These are phyloP conservation scores for Botia almorhae DNA, from an alignment of 2,797 vertebrate species.

Conservation along the genomic window DNA sequence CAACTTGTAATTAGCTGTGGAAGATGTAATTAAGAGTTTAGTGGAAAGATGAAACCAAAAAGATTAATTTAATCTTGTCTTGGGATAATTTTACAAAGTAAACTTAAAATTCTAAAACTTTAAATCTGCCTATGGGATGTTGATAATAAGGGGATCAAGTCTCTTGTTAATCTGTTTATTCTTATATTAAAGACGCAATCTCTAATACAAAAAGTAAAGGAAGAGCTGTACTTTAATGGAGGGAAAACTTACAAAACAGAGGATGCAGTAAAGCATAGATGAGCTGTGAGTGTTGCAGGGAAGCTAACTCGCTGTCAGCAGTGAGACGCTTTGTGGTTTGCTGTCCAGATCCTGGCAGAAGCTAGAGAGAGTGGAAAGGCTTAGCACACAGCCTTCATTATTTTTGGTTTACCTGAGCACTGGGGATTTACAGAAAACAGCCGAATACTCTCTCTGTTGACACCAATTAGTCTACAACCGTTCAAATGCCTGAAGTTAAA, in stretches of 20 bases:
- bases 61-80: neutral
- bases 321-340: conserved; percentile 53
- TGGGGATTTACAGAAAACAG: conserved; percentile 40
- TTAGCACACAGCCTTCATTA: conserved; percentile 55
- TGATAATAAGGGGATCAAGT: conserved; percentile 9
- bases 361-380: conserved; percentile 60
- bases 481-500: neutral
- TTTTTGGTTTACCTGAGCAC: conserved; percentile 50
- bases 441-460: conserved; percentile 37
- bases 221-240: conserved; percentile 36
- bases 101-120: conserved; percentile 2
- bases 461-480: conserved; percentile 42
- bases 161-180: conserved; percentile 10
- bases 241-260: conserved; percentile 44
- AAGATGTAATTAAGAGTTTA: conserved; percentile 59
- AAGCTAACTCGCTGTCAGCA: conserved; percentile 64
- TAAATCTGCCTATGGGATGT: conserved; percentile 12
- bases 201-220: conserved; percentile 1
- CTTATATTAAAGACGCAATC: conserved; percentile 10
- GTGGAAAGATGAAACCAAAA: conserved; percentile 2
- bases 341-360: conserved; percentile 61
- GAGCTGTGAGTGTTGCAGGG: conserved; percentile 44
- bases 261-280: conserved; percentile 37
- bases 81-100: neutral
- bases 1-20: conserved; percentile 51